A percentile compares a stretch with the other conserved stretches of the same genome.
These are phyloP conservation scores for Fistularia commersonii DNA, from an alignment of 2,797 vertebrate species.

Conservation along the genomic window DNA sequence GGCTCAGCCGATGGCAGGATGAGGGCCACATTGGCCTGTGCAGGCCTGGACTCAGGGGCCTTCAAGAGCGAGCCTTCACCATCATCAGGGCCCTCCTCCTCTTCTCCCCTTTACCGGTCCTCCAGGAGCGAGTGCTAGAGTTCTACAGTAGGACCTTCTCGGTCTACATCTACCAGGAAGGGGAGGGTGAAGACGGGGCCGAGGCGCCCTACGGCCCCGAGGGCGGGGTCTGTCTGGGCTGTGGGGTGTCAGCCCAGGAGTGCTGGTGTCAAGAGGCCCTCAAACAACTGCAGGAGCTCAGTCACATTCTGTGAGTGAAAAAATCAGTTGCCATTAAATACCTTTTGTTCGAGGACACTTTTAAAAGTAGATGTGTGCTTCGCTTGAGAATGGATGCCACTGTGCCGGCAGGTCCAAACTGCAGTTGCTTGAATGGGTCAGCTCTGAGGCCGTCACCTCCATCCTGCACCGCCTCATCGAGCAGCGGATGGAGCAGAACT, in stretches of 20 bases:
- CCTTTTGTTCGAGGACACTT: too few species aligned
- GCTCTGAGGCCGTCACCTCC: constrained; percentile 88
- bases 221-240: constrained; percentile 75
- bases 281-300: constrained; percentile 86
- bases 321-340: neutral
- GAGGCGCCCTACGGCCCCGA: constrained; percentile 22
- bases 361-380: too few species aligned
- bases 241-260: constrained; percentile 64
- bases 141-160: constrained; percentile 91
- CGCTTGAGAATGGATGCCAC: too few species aligned
- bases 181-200: constrained; percentile 42
- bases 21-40: constrained; percentile 60
- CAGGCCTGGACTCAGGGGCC: constrained; percentile 75
- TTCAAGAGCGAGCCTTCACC: constrained; percentile 85
- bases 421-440: constrained; percentile 90
- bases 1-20: constrained; percentile 82
- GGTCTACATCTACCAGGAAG: constrained; percentile 84
- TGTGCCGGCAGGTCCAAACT: constrained; percentile 75
- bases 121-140: constrained; percentile 86
- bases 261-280: constrained; percentile 91
- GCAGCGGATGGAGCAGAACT: constrained; percentile 91
- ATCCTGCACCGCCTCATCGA: constrained; percentile 91
- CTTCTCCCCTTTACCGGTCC: constrained; percentile 82
- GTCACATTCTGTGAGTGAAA: constrained; percentile 84
- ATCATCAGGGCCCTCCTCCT: constrained; percentile 89